Evolutionary conservation across 2,113 vertebrate species (phyloP), one percentile per base, ranked within the genome.

Genomic region (Triplophysa dalaica): DNA sequence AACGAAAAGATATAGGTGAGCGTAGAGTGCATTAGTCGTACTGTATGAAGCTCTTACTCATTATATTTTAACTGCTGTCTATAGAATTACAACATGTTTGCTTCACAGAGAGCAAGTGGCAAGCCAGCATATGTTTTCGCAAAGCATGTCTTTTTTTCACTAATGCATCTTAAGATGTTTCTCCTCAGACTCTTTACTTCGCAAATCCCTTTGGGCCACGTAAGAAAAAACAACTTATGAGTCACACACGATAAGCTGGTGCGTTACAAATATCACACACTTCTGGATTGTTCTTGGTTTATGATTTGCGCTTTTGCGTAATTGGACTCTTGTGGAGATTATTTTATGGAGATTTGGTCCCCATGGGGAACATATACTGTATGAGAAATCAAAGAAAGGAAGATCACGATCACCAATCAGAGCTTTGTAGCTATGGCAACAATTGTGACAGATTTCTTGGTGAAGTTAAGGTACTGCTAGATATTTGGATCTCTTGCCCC

Each of bases 261-360:
- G 21, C 19, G 21, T 41, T 73, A 54, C 38, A 73, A 22, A 73
- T 60, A 61, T 76, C 72, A 19, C 72, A 43, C 38, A 43, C 72
- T 54, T 70, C 24, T 50, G 45, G 16, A 19, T 26, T 54, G 24
- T 29, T 29, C 19, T 33, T 70, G 69, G 43, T 72, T 72, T 38
- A 22, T 43, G 70, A 74, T 74, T 74, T 61, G 29, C 33, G 10
- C 70, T 54, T 58, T 50, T 8, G 38, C 26, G 54, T 58, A 72
- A 72, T 72, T 72, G 50, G 16, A 70, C 69, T 70, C 69, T 74
- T 74, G 21, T 74, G 72, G 72, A 75, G 60, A 75, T 75, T 75
- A 63, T 75, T 74, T 74, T 45, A 63, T 75, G 60, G 60, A 75
- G 60, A 63, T 75, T 75, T 75, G 19, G 56, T 50, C 58, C 62